phyloP scores from a whole-genome alignment of 2,888 invertebrate species.

The Philhelius pedissequus region DNA sequence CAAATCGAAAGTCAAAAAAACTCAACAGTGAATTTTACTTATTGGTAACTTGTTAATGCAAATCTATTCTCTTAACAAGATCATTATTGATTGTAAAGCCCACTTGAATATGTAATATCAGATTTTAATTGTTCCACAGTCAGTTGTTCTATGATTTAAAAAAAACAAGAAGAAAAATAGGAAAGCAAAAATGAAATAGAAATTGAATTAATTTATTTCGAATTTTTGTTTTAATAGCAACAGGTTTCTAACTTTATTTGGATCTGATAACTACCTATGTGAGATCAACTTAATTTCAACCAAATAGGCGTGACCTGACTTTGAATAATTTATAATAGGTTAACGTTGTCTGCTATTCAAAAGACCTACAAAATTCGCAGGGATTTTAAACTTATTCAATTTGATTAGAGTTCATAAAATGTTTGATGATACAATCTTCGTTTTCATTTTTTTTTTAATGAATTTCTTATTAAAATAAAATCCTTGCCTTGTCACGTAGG shows the following conservation, averaged over 20 bases:
- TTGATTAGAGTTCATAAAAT: too few relatives aligned
- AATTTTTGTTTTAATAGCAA: background rate
- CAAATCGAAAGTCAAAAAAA: background rate
- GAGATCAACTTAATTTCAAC: background rate
- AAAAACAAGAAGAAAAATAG: background rate
- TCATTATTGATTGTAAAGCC: background rate
- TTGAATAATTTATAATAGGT: background rate
- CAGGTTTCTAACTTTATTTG: background rate
- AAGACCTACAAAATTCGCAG: background rate
- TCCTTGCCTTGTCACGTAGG: too few relatives aligned
- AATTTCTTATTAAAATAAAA: too few relatives aligned
- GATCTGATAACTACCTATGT: background rate
- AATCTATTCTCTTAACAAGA: conserved; percentile 3
- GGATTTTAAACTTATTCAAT: background rate
- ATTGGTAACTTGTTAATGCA: conserved; percentile 10
- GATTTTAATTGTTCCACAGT: conserved; percentile 15
- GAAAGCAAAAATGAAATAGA: background rate
- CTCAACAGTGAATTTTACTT: background rate
- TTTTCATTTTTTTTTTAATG: too few relatives aligned
- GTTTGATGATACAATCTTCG: too few relatives aligned
- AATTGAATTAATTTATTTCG: background rate
- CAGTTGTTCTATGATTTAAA: background rate
- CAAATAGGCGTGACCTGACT: background rate
- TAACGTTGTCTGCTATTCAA: background rate
- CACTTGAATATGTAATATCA: conserved; percentile 1